Evolutionary conservation across 2,888 invertebrate species (phyloP).

Genomic region (Drosophila mettleri): DNA sequence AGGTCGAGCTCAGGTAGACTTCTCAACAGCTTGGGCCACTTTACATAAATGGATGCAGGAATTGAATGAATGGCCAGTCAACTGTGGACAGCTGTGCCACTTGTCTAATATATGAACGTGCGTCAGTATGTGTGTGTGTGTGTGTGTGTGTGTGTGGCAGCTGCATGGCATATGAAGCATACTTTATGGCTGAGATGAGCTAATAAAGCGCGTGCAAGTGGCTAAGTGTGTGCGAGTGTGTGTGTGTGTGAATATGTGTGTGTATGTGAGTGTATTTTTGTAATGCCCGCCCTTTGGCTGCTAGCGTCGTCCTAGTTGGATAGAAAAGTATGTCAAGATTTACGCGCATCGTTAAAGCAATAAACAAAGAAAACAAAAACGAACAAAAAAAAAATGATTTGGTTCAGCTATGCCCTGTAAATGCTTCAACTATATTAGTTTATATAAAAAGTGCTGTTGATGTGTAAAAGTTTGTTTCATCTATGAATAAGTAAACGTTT

Average conservation of each 20-base stretch:
- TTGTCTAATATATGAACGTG: constrained; percentile 46
- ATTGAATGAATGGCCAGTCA: constrained; percentile 59
- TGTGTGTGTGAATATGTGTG: constrained; percentile 4
- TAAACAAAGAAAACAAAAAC: constrained; percentile 47
- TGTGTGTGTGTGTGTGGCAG: constrained; percentile 30
- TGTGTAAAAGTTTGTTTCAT: background rate
- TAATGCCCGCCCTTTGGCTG: constrained; percentile 30
- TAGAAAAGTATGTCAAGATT: constrained; percentile 78
- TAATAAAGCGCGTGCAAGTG: constrained; percentile 29
- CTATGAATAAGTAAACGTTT: background rate
- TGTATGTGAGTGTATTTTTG: constrained; percentile 5
- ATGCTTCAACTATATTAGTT: background rate
- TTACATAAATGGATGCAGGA: constrained; percentile 57
- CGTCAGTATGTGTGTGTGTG: background rate
- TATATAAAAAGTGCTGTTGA: background rate
- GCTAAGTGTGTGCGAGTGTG: background rate
- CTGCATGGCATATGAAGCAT: constrained; percentile 55
- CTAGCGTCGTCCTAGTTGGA: constrained; percentile 25
- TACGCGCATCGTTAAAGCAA: constrained; percentile 76
- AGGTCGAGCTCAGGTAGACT: background rate
- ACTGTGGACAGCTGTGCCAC: constrained; percentile 56
- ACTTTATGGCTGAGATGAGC: constrained; percentile 47
- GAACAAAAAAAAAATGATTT: constrained; percentile 13
- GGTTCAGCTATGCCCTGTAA: constrained; percentile 29
- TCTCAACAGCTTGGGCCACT: constrained; percentile 50